These are phyloP conservation scores for Pollimyrus isidori DNA, from an alignment of 2,113 vertebrate species.

Conservation along the genomic window DNA sequence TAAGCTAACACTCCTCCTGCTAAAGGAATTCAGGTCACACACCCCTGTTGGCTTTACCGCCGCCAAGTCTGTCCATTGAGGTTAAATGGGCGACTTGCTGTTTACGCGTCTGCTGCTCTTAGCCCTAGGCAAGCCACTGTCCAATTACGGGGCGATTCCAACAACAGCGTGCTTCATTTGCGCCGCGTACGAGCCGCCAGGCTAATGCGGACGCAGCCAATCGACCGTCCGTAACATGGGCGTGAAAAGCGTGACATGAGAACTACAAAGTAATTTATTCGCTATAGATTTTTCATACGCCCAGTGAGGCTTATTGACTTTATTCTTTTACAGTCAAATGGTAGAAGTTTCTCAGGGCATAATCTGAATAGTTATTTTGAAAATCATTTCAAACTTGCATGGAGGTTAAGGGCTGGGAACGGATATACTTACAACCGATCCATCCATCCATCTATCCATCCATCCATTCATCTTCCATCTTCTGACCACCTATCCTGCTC, in stretches of 20 bases:
- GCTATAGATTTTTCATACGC: neutral
- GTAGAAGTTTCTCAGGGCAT: neutral
- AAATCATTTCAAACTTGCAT: conserved; percentile 3
- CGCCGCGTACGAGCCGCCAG: neutral
- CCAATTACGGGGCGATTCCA: neutral
- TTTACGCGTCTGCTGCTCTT: neutral
- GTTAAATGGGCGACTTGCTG: neutral
- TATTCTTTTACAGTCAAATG: neutral
- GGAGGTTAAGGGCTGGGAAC: neutral
- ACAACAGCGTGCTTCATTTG: neutral
- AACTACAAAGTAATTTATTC: neutral
- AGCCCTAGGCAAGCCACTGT: neutral
- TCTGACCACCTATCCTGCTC: neutral
- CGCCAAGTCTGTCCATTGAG: neutral
- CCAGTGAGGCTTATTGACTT: neutral
- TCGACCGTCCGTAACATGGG: neutral
- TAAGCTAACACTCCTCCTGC: neutral
- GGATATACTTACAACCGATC: conserved; percentile 10
- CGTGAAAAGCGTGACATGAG: neutral
- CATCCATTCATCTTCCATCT: neutral
- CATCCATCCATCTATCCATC: neutral
- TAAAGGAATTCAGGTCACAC: neutral
- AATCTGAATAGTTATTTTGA: neutral
- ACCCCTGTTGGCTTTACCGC: neutral
- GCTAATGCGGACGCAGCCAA: neutral